A percentile compares a stretch with the other conserved stretches of the same genome.
Evolutionary conservation across 2,888 invertebrate genomes (phyloP).

Genomic region (Capitulum mitella): DNA sequence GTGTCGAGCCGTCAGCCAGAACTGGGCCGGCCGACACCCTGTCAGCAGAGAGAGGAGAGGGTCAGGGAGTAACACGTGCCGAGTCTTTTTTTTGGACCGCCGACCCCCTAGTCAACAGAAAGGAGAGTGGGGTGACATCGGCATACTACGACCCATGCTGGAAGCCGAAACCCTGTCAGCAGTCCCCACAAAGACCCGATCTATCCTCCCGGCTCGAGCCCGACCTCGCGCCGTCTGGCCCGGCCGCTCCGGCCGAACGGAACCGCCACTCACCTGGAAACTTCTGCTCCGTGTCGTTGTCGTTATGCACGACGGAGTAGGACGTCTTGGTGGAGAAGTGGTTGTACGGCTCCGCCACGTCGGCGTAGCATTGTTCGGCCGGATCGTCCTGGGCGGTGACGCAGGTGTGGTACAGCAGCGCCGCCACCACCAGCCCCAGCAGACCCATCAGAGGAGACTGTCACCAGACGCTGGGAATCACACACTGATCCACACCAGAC

Average conservation of each 20-base stretch:
- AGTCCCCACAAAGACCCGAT: not conserved
- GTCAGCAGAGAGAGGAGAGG: slow-evolving; percentile 36
- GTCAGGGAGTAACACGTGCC: not conserved
- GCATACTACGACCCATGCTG: too few relatives aligned
- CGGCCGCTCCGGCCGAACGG: too few relatives aligned
- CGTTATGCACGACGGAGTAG: slow-evolving; percentile 60
- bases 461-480: too few relatives aligned
- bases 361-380: slow-evolving; percentile 50
- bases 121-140: too few relatives aligned
- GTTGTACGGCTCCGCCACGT: slow-evolving; percentile 57
- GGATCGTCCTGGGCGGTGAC: not conserved
- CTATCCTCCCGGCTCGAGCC: too few relatives aligned
- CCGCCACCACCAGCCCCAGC: not conserved
- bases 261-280: slow-evolving; percentile 43
- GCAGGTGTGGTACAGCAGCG: not conserved
- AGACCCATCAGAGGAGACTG: slow-evolving; percentile 9
- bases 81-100: too few relatives aligned
- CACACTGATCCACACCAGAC: too few relatives aligned
- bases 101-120: not conserved
- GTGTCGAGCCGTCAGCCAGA: too few relatives aligned
- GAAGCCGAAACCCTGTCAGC: too few relatives aligned
- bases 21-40: slow-evolving; percentile 63
- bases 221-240: too few relatives aligned
- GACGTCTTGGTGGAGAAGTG: slow-evolving; percentile 67
- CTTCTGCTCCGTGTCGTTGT: slow-evolving; percentile 53